Percentiles rank a stretch among this genome's conserved stretches.
Evolutionary conservation across 2,113 vertebrate genomes (phyloP).

Genomic region (Picathartes gymnocephalus): DNA sequence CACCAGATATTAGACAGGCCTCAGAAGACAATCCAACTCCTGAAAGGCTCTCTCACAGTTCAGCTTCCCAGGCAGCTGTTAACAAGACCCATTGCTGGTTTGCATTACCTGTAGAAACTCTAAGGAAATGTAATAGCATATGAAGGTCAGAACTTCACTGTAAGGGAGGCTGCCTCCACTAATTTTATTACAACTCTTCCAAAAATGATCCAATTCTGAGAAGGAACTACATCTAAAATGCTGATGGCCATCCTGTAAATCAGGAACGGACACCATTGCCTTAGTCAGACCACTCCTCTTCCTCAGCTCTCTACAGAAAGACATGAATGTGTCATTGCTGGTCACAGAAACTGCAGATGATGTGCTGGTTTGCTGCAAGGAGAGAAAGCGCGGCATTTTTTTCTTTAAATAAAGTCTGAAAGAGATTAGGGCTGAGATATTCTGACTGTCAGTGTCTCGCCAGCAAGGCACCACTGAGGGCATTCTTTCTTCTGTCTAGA

Average conservation of each 20-base stretch:
- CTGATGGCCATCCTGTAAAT: not conserved
- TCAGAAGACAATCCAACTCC: not conserved
- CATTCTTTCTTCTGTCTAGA: not conserved
- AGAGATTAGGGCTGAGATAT: not conserved
- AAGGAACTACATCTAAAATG: not conserved
- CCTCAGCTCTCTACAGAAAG: not conserved
- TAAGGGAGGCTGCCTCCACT: not conserved
- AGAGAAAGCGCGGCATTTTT: not conserved
- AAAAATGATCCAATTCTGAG: not conserved
- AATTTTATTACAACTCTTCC: not conserved
- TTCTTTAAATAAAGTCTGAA: not conserved
- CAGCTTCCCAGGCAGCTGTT: not conserved
- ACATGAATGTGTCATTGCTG: not conserved
- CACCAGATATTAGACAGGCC: not conserved
- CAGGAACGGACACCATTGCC: not conserved
- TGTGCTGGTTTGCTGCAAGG: not conserved
- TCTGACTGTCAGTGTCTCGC: accelerated
- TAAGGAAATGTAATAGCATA: not conserved
- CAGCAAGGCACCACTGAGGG: not conserved
- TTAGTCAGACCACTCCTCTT: not conserved
- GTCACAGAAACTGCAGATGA: not conserved
- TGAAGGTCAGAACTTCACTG: not conserved
- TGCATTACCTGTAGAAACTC: not conserved
- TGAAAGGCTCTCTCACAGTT: not conserved
- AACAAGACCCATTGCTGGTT: not conserved